Conservation (phyloP, 2,797 vertebrate species). For the Rousettus madagascariensis region DNA sequence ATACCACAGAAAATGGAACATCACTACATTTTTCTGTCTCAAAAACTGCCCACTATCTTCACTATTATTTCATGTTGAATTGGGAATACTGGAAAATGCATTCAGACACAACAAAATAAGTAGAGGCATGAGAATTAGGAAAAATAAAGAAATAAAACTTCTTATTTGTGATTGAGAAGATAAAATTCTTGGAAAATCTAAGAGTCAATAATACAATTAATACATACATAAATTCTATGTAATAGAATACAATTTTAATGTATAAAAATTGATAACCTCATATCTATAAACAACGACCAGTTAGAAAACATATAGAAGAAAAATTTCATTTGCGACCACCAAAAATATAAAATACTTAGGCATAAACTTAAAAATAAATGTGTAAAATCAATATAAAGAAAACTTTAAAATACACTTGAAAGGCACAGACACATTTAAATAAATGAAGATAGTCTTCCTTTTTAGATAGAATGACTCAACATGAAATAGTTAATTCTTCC, state of each 20-base stretch:
- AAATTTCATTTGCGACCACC: neutral
- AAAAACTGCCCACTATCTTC: constrained; percentile 21
- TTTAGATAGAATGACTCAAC: neutral
- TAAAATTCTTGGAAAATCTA: neutral
- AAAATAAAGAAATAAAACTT: constrained; percentile 44
- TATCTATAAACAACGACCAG: neutral
- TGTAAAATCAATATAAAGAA: neutral
- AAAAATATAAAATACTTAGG: neutral
- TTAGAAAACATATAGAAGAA: neutral
- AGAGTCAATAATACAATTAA: constrained; percentile 41
- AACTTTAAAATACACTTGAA: neutral
- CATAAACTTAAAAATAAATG: neutral
- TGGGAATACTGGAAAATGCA: neutral
- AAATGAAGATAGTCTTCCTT: neutral
- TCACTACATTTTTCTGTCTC: neutral
- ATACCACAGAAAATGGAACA: constrained; percentile 37
- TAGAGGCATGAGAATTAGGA: neutral
- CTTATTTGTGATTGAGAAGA: neutral
- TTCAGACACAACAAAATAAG: neutral
- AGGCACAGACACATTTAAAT: neutral
- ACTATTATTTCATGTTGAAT: constrained; percentile 35
- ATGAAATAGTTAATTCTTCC: neutral
- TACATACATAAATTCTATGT: neutral
- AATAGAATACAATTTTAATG: neutral
- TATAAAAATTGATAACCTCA: neutral